Base-by-base conservation (phyloP, 2,797 vertebrate genomes). In the Distichodus sexfasciatus region DNA sequence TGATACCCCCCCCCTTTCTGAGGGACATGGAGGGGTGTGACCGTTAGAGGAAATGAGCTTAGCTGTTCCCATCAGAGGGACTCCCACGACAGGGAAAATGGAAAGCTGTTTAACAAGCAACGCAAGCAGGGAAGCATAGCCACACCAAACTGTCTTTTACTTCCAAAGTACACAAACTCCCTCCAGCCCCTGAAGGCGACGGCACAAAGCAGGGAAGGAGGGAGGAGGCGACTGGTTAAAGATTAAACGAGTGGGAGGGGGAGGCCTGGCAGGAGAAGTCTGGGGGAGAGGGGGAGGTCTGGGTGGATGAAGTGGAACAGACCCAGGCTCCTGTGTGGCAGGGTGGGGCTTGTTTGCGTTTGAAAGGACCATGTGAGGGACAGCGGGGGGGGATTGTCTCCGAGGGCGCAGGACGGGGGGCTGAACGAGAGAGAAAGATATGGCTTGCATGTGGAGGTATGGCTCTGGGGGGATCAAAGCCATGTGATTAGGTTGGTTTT, bases 321-420 rank as follows among this genome's bases (percentile, higher is more conserved):
- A 74, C 29, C 35, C 26, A 40, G n/a, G 36, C 47, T 74, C 76
- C 75, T 69, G 73, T 54, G 76, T 80, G 83, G 70, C 79, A 83
- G 83, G 87, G 85, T 72, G 83, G 81, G 84, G 83, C 70, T 68
- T 82, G 75, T 82, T 86, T 84, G 83, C 83, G 86, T 85, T 29
- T 86, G 83, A 88, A 88, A 85, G 76, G 79, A 74, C 82, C 80
- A 72, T 75, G 71, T 81, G 78, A 80, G 74, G 76, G 59, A 48
- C 33, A 26, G 55, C 15, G 1, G 26, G 26, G 41, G 61, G 28
- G 43, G 29, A 17, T 17, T 41, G 53, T 57, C 28, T 33, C 9
- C 15, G 26, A n/a, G 58, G 28, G 55, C 26, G 19, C 28, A 35
- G 47, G 7, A 31, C 10, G 46, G 28, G n/a, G n/a, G 48, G 46